phyloP scores from a whole-genome alignment of 1,140 invertebrate species.

The Drosophila funebris region DNA sequence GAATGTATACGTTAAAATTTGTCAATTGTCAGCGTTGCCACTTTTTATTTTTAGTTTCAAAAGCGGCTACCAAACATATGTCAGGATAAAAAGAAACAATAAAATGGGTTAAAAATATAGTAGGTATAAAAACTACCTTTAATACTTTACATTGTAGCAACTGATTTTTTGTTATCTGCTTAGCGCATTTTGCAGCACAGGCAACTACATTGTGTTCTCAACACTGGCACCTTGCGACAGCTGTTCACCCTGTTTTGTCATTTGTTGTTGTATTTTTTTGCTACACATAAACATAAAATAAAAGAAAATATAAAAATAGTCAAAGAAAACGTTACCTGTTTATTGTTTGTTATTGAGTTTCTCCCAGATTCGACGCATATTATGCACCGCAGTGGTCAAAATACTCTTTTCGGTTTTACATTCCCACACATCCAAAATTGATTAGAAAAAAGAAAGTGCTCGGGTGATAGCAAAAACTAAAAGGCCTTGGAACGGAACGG shows the following conservation, averaged over 20 bases:
- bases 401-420: constrained; percentile 23
- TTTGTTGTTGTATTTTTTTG: constrained; percentile 42
- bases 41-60: too few relatives aligned
- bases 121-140: too few relatives aligned
- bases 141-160: too few relatives aligned
- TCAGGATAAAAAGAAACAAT: too few relatives aligned
- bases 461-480: constrained; percentile 20
- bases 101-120: too few relatives aligned
- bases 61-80: too few relatives aligned
- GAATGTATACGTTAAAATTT: neutral
- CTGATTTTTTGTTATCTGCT: too few relatives aligned
- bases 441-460: constrained; percentile 71
- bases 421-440: constrained; percentile 55
- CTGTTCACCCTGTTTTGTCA: constrained; percentile 49
- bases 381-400: constrained; percentile 39
- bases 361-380: constrained; percentile 28
- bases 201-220: constrained; percentile 20
- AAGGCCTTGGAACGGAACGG: constrained; percentile 57
- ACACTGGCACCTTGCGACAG: constrained; percentile 40
- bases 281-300: constrained; percentile 51
- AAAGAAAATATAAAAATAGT: constrained; percentile 51
- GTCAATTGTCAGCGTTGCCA: neutral
- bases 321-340: constrained; percentile 48
- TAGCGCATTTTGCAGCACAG: constrained; percentile 75
- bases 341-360: constrained; percentile 50